Base-by-base conservation (phyloP, 2,888 invertebrate species). In the Andrena praecox region DNA sequence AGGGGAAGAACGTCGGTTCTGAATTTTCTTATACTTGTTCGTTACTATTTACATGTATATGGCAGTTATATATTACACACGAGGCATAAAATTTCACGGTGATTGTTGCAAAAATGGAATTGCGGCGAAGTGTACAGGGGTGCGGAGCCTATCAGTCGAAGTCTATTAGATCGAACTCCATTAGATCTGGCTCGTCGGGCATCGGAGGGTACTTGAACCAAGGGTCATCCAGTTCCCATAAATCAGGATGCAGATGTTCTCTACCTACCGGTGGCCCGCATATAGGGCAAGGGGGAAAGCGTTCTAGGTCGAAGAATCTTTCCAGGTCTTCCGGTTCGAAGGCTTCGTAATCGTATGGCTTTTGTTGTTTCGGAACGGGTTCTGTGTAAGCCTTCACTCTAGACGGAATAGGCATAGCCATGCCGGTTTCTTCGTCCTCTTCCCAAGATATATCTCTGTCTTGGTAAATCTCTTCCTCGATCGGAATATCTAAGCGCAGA, bases 191-290 rank as follows among this genome's bases (percentile, higher is more conserved):
- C 1, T n/a, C 31, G 0, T 87, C 78, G 5, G 77, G 77, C 62
- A 69, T 62, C 0, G 80, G 50, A 12, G 83, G 71, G n/a, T 84
- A 85, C 27, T 31, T 78, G 20, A 80, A 88, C 93, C 93, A 93
- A 2, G 92, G 91, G 82, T 93, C 93, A 0, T 92, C 91, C 10
- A 93, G 7, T 0, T 90, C 90, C 92, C 91, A 91, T 3, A 93
- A 89, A 80, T 93, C 93, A 2, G 85, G 87, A 79, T 87, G 73
- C 0, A 93, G 60, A 2, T 59, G 6, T 35, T 89, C 91, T 27
- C 90, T 81, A 1, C 90, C 91, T 0, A 87, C 71, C 5, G 92
- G 92, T 50, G 91, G 87, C 29, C 68, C 56, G 8, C 20, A 20
- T 56, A 54, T 1, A 54, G 20, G 27, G 27, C 79, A 27, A 4